Base-by-base conservation (phyloP, 2,113 vertebrate species). In the Empidonax traillii region DNA sequence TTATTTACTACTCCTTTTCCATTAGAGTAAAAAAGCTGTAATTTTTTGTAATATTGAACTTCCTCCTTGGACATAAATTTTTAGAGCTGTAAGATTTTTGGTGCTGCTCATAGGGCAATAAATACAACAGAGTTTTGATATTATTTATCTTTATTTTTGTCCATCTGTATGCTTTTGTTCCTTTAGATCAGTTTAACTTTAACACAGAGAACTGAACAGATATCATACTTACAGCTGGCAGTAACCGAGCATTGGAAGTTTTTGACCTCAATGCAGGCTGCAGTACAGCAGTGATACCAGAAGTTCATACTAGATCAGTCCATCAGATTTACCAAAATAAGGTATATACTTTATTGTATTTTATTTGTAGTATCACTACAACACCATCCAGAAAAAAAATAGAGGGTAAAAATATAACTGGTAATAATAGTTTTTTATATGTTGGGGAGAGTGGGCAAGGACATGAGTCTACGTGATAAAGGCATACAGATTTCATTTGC, bases 281-380 rank as follows among this genome's bases (percentile, higher is more conserved):
- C 63, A 98, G 98, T 22, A 89, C 94, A 14, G 98, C 98, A 12
- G 49, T 97, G 78, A 94, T 99, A 67, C 94, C 94, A 4, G 98
- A 99, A 87, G 98, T 93, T 97, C 99, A 99, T 90, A 94, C 97
- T 28, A 97, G 98, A 98, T 95, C 98, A 14, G 62, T 98, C 83
- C 98, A 99, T 95, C 98, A 98, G 68, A 98, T 99, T 76, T 98
- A 98, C 79, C 99, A 99, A 90, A 99, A 99, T 93, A 98, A 98
- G 96, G 99, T 99, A 92, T 96, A 77, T 66, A 71, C 15, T 49
- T 92, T 9, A 18, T 17, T 46, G 30, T 41, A 18, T 37, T 24
- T 12, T 43, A 15, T 67, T 86, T 72, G 16, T 47, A 31, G 6
- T 51, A 55, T 23, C 4, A 20, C 10, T 69, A 14, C 8, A 55